These are phyloP conservation scores for Halocaridina rubra DNA, from an alignment of 2,888 invertebrate species.

Conservation along the genomic window DNA sequence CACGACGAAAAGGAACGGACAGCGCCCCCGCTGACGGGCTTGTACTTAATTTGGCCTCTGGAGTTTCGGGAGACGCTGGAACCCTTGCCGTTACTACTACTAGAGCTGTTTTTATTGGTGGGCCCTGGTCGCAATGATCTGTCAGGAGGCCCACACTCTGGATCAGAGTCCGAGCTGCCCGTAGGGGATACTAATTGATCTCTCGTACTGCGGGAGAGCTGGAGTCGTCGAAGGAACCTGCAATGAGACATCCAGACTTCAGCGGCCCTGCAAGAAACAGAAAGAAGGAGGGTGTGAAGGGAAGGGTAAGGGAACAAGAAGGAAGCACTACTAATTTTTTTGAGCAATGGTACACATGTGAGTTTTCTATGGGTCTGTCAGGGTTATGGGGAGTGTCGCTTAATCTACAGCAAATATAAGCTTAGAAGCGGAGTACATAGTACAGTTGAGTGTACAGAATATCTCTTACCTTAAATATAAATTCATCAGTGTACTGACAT, in stretches of 20 bases:
- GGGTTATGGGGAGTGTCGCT: no score
- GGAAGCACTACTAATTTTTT: no score
- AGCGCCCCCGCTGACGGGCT: slow-evolving; percentile 15
- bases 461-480: no score
- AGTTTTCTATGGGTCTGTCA: no score
- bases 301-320: no score
- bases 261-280: slow-evolving; percentile 10
- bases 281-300: not conserved
- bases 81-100: not conserved
- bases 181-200: slow-evolving; percentile 46
- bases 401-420: no score
- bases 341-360: no score
- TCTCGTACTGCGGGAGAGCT: slow-evolving; percentile 35
- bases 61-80: not conserved
- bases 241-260: slow-evolving; percentile 34
- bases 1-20: not conserved
- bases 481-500: no score
- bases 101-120: not conserved
- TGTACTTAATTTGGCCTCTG: slow-evolving; percentile 34
- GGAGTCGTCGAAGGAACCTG: slow-evolving; percentile 53
- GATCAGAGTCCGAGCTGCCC: slow-evolving; percentile 49
- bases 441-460: no score
- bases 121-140: slow-evolving; percentile 5
- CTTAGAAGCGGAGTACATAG: no score
- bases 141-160: slow-evolving; percentile 42